phyloP scores from a whole-genome alignment of 2,797 vertebrate genomes.

The Cirrhinus mrigala region DNA sequence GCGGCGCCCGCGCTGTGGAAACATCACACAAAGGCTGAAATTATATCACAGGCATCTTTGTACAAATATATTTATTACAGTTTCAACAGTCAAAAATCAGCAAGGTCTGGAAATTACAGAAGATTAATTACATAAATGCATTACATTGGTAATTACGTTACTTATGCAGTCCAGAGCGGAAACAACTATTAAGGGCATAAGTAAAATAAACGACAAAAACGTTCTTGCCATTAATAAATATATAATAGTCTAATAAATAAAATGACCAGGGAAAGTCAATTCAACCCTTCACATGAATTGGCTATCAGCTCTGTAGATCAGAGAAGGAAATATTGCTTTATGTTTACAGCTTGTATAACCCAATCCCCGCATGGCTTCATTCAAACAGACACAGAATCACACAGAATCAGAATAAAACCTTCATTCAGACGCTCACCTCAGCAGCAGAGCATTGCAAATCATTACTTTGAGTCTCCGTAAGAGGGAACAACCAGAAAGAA shows the following conservation, averaged over 20 bases:
- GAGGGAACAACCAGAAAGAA: conserved; percentile 28
- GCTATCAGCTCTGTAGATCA: conserved; percentile 33
- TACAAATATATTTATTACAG: conserved; percentile 81
- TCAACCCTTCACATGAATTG: not conserved
- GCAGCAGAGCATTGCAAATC: not conserved
- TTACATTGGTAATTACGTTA: conserved; percentile 37
- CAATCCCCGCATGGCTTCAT: conserved; percentile 1
- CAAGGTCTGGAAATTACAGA: conserved; percentile 51
- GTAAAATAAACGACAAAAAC: not conserved
- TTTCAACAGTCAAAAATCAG: conserved; percentile 66
- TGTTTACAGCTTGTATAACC: not conserved
- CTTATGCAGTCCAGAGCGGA: conserved; percentile 30
- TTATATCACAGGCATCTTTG: conserved; percentile 48
- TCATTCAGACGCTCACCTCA: not conserved
- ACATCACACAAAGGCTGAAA: not conserved
- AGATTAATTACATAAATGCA: conserved; percentile 43
- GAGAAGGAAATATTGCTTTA: conserved; percentile 44
- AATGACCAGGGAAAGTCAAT: not conserved
- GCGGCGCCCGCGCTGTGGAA: not conserved
- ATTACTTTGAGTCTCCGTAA: conserved; percentile 44
- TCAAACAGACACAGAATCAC: not conserved
- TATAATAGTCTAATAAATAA: not conserved
- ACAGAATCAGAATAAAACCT: not conserved
- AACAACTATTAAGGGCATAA: conserved; percentile 17
- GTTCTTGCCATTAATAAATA: not conserved